Evolutionary conservation across 2,113 vertebrate genomes (phyloP).

Genomic region (Heterotilapia buettikoferi): DNA sequence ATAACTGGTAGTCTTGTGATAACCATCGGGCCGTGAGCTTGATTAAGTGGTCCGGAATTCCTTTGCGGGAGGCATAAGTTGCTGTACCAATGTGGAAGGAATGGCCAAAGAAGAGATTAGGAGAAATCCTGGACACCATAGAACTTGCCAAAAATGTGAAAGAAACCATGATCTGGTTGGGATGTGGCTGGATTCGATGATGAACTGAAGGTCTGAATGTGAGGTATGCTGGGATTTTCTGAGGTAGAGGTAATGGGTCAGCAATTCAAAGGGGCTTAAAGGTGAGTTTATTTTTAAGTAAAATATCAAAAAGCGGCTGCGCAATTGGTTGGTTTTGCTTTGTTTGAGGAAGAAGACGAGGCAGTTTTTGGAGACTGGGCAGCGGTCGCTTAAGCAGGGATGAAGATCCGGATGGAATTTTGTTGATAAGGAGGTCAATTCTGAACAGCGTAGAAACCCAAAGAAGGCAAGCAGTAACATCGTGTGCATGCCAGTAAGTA

Average conservation of each 20-base stretch:
- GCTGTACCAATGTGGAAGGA: neutral
- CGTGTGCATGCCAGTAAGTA: neutral
- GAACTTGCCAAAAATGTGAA: neutral
- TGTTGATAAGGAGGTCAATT: neutral
- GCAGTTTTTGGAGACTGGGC: neutral
- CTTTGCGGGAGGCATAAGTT: neutral
- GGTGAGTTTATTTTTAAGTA: neutral
- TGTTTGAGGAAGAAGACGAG: accelerated
- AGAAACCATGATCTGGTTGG: neutral
- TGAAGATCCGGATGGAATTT: neutral
- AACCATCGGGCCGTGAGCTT: neutral
- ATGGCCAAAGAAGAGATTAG: neutral
- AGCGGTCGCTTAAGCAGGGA: neutral
- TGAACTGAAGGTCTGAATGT: neutral
- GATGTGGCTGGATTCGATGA: neutral
- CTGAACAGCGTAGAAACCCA: neutral
- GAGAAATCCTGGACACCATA: neutral
- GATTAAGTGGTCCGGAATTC: neutral
- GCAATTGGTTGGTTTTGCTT: neutral
- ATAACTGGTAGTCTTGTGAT: neutral
- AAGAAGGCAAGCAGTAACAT: neutral
- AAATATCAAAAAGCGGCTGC: neutral
- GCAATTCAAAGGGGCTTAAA: neutral
- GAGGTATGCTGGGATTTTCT: neutral
- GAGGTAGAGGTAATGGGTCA: neutral